Percentiles rank a stretch among this genome's conserved stretches.
phyloP scores from a whole-genome alignment of 2,797 vertebrate species.

The Cossypha niveicapilla region DNA sequence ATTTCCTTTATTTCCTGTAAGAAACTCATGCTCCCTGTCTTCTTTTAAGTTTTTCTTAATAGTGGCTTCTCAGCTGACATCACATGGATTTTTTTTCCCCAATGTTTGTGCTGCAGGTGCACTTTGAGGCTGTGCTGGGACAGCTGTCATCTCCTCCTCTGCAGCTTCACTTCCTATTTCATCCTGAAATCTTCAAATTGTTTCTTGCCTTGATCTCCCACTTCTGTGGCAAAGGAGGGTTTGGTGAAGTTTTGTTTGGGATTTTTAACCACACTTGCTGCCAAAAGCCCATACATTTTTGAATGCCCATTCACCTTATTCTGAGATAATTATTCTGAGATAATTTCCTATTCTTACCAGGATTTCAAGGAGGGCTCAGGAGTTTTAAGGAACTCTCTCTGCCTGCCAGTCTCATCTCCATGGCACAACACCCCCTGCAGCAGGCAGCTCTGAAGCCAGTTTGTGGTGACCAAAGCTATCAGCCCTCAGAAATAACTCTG shows the following conservation, averaged over 20 bases:
- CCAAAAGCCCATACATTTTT: background rate
- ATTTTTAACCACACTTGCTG: background rate
- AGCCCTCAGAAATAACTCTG: conserved; percentile 7
- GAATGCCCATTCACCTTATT: background rate
- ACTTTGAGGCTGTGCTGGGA: background rate
- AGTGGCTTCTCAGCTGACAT: background rate
- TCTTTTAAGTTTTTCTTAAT: background rate
- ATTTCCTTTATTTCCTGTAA: background rate
- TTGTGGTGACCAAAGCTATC: background rate
- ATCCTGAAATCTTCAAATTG: background rate
- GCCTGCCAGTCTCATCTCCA: background rate
- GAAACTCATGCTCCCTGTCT: background rate
- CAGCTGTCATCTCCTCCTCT: background rate
- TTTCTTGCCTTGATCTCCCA: background rate
- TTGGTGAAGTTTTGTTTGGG: background rate
- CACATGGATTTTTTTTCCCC: background rate
- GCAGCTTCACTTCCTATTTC: background rate
- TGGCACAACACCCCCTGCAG: background rate
- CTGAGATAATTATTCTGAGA: background rate
- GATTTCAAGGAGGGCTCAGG: background rate
- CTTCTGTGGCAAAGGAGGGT: background rate
- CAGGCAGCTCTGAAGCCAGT: background rate
- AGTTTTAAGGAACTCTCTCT: background rate
- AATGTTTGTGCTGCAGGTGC: background rate
- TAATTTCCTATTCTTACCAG: background rate